Conservation (phyloP, 2,888 invertebrate species). For the Dryomyza anilis region DNA sequence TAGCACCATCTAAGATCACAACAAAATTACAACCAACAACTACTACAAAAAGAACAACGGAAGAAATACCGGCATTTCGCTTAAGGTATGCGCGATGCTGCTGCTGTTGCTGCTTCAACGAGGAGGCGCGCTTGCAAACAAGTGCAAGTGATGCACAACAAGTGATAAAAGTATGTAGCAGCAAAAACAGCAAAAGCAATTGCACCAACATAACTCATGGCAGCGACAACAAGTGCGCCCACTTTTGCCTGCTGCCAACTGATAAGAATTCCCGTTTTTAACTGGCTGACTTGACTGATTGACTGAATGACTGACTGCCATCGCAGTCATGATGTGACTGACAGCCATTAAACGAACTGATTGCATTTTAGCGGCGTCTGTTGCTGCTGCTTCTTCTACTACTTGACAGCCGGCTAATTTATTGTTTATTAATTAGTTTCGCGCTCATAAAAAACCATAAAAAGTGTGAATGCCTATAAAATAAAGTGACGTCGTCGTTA, state of each 20-base stretch:
- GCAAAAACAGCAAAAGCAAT: not conserved
- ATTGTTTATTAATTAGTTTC: too few relatives aligned
- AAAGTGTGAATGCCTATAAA: not conserved
- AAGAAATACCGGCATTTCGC: not conserved
- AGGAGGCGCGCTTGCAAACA: slow-evolving; percentile 36
- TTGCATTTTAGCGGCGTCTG: too few relatives aligned
- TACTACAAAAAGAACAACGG: slow-evolving; percentile 2
- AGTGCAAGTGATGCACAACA: slow-evolving; percentile 50
- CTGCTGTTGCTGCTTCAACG: not conserved
- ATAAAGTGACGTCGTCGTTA: slow-evolving; percentile 1
- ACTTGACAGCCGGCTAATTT: not conserved
- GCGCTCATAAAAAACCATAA: too few relatives aligned
- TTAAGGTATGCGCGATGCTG: not conserved
- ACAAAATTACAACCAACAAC: too few relatives aligned
- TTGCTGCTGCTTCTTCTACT: not conserved
- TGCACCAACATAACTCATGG: slow-evolving; percentile 11
- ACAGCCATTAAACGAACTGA: too few relatives aligned
- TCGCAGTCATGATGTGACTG: too few relatives aligned
- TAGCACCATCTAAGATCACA: slow-evolving; percentile 1
- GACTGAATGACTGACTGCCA: too few relatives aligned
- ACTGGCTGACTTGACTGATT: too few relatives aligned
- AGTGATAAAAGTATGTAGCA: not conserved
- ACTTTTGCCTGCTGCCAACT: not conserved
- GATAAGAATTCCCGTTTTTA: slow-evolving; percentile 10
- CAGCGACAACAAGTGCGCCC: not conserved